Percentiles rank a stretch among this genome's conserved stretches.
These are phyloP conservation scores for Nymphalis urticae DNA, from an alignment of 2,888 invertebrate species.

Conservation along the genomic window DNA sequence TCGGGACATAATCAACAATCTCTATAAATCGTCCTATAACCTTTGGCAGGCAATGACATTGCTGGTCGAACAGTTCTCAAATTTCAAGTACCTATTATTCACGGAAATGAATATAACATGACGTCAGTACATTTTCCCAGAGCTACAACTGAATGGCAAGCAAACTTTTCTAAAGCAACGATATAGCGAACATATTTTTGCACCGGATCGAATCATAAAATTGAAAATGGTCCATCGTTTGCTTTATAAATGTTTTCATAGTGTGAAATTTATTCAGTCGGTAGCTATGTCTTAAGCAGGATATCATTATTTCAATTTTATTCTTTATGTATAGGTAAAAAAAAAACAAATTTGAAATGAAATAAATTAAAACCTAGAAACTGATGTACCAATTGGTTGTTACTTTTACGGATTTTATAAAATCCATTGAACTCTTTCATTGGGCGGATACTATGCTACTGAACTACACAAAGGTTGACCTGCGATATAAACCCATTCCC, in stretches of 20 bases:
- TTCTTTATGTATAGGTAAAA: background rate
- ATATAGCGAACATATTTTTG: slow-evolving; percentile 3
- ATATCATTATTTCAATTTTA: background rate
- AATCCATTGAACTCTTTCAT: too few species aligned
- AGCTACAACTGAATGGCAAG: background rate
- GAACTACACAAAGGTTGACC: too few species aligned
- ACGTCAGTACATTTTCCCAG: background rate
- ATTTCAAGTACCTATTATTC: too few species aligned
- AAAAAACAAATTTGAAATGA: background rate
- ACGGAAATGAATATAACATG: background rate
- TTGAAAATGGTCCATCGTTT: slow-evolving; percentile 12
- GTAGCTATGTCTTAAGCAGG: background rate
- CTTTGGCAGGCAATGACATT: too few species aligned
- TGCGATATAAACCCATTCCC: too few species aligned
- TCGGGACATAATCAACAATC: too few species aligned
- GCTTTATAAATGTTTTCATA: slow-evolving; percentile 10
- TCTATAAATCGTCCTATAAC: too few species aligned
- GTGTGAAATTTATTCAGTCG: background rate
- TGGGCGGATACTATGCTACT: too few species aligned
- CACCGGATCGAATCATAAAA: slow-evolving; percentile 7
- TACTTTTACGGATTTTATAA: too few species aligned
- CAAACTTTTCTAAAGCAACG: background rate
- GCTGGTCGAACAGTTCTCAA: too few species aligned
- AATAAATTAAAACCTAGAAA: background rate
- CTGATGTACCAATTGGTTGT: too few species aligned